Conservation (phyloP, 2,797 vertebrate genomes). For the Gouania willdenowi region DNA sequence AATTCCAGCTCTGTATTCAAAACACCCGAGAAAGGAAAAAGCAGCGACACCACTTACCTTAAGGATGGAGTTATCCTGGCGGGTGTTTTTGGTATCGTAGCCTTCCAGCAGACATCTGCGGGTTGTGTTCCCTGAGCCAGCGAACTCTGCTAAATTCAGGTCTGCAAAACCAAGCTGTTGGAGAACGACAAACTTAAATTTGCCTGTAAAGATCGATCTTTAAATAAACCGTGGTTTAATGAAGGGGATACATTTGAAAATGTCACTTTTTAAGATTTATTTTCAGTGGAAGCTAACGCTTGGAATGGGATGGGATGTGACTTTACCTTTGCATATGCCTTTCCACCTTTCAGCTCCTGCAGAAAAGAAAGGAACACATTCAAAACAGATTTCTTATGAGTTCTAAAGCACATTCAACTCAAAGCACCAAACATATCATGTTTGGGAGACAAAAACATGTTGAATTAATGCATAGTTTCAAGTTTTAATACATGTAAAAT, state of each 20-base stretch:
- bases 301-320: neutral
- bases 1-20: slow-evolving; percentile 10
- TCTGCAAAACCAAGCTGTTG: slow-evolving; percentile 89
- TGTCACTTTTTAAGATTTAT: neutral
- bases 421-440: no score
- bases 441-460: no score
- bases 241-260: neutral
- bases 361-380: slow-evolving; percentile 19
- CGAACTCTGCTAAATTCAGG: slow-evolving; percentile 93
- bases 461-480: no score
- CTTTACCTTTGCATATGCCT: slow-evolving; percentile 95
- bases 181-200: slow-evolving; percentile 26
- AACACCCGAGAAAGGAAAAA: neutral
- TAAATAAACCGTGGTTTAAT: neutral
- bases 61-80: slow-evolving; percentile 97
- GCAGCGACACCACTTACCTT: slow-evolving; percentile 88
- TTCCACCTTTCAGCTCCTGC: slow-evolving; percentile 96
- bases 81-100: slow-evolving; percentile 97
- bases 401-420: no score
- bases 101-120: slow-evolving; percentile 96
- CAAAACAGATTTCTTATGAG: no score
- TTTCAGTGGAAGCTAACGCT: neutral
- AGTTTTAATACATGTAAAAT: no score
- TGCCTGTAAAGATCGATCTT: neutral
- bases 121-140: slow-evolving; percentile 90